A percentile compares a stretch with the other conserved stretches of the same genome.
These are phyloP conservation scores for Mormyrops attenuatus DNA, from an alignment of 2,797 vertebrate species.

Conservation along the genomic window DNA sequence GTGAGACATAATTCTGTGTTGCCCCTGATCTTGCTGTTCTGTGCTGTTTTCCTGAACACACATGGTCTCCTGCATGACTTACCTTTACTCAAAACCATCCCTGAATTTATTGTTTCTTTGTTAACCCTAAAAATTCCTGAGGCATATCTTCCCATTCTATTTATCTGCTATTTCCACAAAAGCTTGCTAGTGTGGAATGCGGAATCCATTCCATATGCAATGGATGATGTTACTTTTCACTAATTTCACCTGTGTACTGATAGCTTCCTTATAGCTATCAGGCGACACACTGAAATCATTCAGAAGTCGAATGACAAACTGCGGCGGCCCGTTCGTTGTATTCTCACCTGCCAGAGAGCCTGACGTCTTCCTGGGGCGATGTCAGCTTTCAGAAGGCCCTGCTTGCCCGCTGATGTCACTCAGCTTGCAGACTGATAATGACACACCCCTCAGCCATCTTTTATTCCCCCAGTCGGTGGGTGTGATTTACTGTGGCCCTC, in stretches of 20 bases:
- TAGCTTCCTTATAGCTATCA: background rate
- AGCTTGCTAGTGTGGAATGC: background rate
- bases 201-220: background rate
- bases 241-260: background rate
- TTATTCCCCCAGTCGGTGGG: slow-evolving; percentile 43
- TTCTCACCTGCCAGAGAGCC: slow-evolving; percentile 46
- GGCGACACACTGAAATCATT: background rate
- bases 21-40: background rate
- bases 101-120: background rate
- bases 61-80: background rate
- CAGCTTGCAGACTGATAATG: slow-evolving; percentile 30
- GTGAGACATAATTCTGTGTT: background rate
- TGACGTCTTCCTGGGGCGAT: background rate
- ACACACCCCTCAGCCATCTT: slow-evolving; percentile 36
- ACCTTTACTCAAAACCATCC: background rate
- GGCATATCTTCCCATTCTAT: background rate
- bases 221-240: background rate
- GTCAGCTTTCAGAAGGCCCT: slow-evolving; percentile 2
- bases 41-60: background rate
- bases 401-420: slow-evolving; percentile 47
- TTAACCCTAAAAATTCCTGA: background rate
- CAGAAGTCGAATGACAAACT: background rate
- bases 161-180: background rate
- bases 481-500: slow-evolving; percentile 22
- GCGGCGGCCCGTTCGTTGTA: background rate